Evolutionary conservation across 2,113 vertebrate species (phyloP).

Genomic region (Guaruba guarouba): DNA sequence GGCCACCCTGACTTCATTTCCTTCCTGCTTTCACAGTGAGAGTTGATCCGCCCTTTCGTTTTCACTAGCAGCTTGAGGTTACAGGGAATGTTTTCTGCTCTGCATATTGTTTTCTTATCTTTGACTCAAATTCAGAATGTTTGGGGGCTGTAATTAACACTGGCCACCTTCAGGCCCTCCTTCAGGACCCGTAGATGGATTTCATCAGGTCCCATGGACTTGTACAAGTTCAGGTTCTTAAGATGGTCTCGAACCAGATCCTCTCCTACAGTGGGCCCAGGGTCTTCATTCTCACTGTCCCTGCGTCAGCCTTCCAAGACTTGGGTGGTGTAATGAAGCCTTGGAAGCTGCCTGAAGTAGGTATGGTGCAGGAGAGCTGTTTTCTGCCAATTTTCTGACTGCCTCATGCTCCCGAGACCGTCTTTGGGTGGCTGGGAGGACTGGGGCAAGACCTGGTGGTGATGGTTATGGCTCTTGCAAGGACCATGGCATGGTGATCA

Average conservation of each 20-base stretch:
- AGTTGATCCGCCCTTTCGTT: fast-evolving
- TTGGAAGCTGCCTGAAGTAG: neutral
- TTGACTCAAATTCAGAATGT: neutral
- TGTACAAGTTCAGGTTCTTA: too few species aligned
- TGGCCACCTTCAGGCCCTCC: fast-evolving
- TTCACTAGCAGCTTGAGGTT: fast-evolving
- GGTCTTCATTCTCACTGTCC: too few species aligned
- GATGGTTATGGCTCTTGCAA: neutral
- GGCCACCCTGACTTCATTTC: neutral
- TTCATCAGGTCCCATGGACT: too few species aligned
- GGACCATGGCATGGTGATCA: fast-evolving
- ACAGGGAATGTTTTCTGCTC: neutral
- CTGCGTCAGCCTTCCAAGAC: too few species aligned
- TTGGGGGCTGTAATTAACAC: neutral
- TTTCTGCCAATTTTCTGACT: neutral
- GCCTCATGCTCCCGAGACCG: fast-evolving
- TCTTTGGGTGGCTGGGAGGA: too few species aligned
- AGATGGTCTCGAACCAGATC: too few species aligned
- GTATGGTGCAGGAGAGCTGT: neutral
- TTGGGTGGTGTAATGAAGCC: neutral
- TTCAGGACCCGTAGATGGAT: too few species aligned
- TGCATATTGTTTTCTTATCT: neutral
- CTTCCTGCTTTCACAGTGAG: neutral
- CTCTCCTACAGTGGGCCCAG: too few species aligned
- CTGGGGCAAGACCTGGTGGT: neutral